These are phyloP conservation scores for Rambutsinella grinnellia DNA, from an alignment of 2,888 invertebrate species.

Conservation along the genomic window DNA sequence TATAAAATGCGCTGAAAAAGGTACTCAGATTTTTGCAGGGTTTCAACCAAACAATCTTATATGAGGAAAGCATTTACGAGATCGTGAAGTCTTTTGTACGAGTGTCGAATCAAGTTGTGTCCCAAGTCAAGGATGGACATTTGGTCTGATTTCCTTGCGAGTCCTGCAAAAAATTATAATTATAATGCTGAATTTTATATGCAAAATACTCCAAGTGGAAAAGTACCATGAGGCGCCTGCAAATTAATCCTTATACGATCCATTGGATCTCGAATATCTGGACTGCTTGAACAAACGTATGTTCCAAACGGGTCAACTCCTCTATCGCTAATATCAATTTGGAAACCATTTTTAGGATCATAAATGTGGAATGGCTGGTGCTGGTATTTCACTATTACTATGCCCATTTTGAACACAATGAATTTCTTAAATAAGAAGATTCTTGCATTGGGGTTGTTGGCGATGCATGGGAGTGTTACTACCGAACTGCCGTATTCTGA, in stretches of 20 bases:
- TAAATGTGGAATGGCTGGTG: slow-evolving; percentile 60
- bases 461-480: slow-evolving; percentile 58
- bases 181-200: not conserved
- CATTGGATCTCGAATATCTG: slow-evolving; percentile 52
- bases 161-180: slow-evolving; percentile 30
- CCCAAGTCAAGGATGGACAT: slow-evolving; percentile 49
- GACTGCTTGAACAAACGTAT: slow-evolving; percentile 54
- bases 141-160: slow-evolving; percentile 49
- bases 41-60: too few species aligned
- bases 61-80: slow-evolving; percentile 54
- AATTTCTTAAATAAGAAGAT: slow-evolving; percentile 57
- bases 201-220: not conserved
- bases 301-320: slow-evolving; percentile 57
- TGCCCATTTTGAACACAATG: slow-evolving; percentile 53
- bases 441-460: slow-evolving; percentile 54
- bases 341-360: slow-evolving; percentile 56
- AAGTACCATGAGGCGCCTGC: slow-evolving; percentile 49
- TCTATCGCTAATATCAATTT: slow-evolving; percentile 53
- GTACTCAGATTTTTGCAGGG: too few species aligned
- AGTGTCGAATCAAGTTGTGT: slow-evolving; percentile 47
- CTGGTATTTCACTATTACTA: slow-evolving; percentile 57
- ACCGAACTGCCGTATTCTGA: slow-evolving; percentile 48
- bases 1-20: too few species aligned
- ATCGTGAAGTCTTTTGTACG: slow-evolving; percentile 54
- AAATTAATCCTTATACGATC: slow-evolving; percentile 55